A percentile compares a stretch with the other conserved stretches of the same genome.
Evolutionary conservation across 2,888 invertebrate genomes (phyloP).

Genomic region (Patella pellucida): DNA sequence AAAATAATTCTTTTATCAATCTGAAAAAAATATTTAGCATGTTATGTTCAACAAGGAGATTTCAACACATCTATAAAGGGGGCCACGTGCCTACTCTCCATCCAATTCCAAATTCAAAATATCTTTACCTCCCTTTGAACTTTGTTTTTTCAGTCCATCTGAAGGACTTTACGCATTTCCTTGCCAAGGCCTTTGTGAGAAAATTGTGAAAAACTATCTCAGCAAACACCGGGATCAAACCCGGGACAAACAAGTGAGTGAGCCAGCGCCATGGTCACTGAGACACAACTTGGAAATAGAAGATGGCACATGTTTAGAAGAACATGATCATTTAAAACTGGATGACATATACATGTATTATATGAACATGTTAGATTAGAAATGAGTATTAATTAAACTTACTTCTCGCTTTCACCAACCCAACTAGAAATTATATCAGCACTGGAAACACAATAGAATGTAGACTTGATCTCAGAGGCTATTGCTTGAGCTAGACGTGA

Average conservation of each 20-base stretch:
- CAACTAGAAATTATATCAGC: constrained; percentile 75
- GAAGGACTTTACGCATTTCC: background rate
- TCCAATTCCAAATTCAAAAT: no score
- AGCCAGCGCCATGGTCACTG: no score
- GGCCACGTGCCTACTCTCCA: no score
- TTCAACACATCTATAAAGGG: no score
- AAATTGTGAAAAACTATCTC: background rate
- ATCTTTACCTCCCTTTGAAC: no score
- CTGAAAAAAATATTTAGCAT: constrained; percentile 36
- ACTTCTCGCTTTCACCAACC: constrained; percentile 77
- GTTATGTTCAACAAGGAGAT: no score
- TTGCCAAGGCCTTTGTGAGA: no score
- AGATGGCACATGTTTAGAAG: background rate
- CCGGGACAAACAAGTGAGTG: no score
- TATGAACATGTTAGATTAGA: no score
- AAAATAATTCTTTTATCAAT: constrained; percentile 71
- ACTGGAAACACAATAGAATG: constrained; percentile 74
- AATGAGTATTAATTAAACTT: constrained; percentile 32
- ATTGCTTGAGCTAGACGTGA: constrained; percentile 69
- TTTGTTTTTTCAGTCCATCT: no score
- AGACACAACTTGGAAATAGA: background rate
- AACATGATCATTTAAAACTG: no score
- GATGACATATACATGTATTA: no score
- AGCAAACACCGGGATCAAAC: background rate
- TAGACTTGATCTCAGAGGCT: constrained; percentile 73